Percentiles rank a stretch among this genome's conserved stretches.
Conservation (phyloP, 2,888 invertebrate species). For the Strigamia maritima region DNA sequence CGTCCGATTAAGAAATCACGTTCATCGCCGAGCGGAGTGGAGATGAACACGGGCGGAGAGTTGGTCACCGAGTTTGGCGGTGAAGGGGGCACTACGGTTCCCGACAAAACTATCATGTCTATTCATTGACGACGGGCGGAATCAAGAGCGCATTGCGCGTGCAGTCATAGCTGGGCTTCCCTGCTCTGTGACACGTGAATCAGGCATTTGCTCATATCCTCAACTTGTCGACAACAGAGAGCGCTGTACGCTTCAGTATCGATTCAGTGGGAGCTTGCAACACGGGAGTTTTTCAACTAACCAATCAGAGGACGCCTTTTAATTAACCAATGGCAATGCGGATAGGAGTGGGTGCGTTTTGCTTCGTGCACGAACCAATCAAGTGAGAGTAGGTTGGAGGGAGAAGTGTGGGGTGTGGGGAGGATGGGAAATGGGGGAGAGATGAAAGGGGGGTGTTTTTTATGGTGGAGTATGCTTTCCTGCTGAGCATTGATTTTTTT, state of each 20-base stretch:
- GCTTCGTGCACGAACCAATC: conserved; percentile 9
- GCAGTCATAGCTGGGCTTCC: background rate
- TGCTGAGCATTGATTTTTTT: conserved; percentile 12
- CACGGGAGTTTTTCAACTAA: background rate
- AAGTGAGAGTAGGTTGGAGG: background rate
- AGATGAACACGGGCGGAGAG: conserved; percentile 19
- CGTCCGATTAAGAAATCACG: conserved; percentile 1
- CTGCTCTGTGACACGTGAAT: conserved; percentile 2
- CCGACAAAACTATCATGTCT: conserved; percentile 27
- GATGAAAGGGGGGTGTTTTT: conserved; percentile 5
- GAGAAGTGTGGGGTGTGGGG: background rate
- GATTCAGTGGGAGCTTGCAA: background rate
- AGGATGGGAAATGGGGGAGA: background rate
- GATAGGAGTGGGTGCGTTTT: conserved; percentile 31
- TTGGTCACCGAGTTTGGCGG: conserved; percentile 36
- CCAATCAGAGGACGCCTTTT: conserved; percentile 33
- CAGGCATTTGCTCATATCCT: conserved; percentile 13
- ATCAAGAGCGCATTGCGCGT: background rate
- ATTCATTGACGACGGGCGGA: background rate
- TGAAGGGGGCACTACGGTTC: conserved; percentile 29
- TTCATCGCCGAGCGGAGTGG: conserved; percentile 17
- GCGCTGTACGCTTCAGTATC: background rate
- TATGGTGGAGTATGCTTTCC: conserved; percentile 8
- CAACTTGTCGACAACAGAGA: conserved; percentile 4
- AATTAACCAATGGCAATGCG: conserved; percentile 36